Percentiles rank a stretch among this genome's conserved stretches.
Conservation (phyloP, 2,888 invertebrate species). For the Cybosia mesomella region DNA sequence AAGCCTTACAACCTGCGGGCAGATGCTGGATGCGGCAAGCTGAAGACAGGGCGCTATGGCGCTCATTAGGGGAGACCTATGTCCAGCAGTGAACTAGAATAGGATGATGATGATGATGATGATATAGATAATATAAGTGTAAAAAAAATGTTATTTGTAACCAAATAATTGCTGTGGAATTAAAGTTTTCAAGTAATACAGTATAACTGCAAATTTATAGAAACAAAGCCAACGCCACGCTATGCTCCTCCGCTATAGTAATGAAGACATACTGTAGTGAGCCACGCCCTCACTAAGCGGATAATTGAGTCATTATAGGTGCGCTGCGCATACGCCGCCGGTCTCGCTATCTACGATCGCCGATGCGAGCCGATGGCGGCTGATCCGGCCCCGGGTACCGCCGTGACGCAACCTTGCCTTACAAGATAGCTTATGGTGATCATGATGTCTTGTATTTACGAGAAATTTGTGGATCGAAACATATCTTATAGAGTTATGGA, state of each 20-base stretch:
- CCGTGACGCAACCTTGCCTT: conserved; percentile 33
- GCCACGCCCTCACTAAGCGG: conserved; percentile 84
- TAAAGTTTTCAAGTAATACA: neutral
- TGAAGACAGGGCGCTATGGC: no score
- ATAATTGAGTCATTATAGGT: conserved; percentile 86
- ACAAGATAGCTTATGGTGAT: conserved; percentile 23
- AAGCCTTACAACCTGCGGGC: no score
- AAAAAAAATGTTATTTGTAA: no score
- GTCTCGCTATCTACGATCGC: conserved; percentile 70
- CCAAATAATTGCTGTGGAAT: neutral
- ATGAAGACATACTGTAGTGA: conserved; percentile 82
- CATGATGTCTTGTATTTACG: conserved; percentile 24
- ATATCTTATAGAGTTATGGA: neutral
- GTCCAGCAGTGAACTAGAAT: no score
- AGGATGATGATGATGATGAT: no score
- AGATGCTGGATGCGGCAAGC: no score
- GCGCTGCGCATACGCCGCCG: conserved; percentile 74
- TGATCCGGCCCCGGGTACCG: conserved; percentile 68
- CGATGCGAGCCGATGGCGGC: conserved; percentile 54
- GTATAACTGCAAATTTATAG: neutral
- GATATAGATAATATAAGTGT: no score
- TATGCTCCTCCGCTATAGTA: conserved; percentile 59
- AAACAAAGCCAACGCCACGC: conserved; percentile 54
- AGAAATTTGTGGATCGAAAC: conserved; percentile 8
- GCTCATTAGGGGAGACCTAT: no score